Evolutionary conservation across 2,888 invertebrate genomes (phyloP), one percentile per base, ranked within the genome.

Genomic region (Agelastica alni): DNA sequence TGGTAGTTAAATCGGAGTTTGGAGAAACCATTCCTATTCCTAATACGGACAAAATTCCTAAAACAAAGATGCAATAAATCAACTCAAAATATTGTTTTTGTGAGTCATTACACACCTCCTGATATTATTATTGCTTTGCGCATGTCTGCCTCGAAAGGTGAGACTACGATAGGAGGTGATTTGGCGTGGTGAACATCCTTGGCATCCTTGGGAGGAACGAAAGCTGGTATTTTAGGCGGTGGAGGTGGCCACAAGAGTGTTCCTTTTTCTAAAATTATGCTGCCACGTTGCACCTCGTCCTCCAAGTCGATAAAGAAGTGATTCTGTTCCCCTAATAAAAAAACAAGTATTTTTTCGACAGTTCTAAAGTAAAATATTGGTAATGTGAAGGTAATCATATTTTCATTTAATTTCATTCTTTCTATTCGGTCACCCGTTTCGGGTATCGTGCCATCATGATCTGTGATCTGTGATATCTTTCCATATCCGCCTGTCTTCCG

Each of bases 261-360:
- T 1, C 93, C 93, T 51, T 87, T 81, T 57, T 89, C 81, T 34
- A 92, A 78, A 32, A 94, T 83, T 58, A 93, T 88, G 42, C 90
- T 86, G 1, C 93, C 93, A 14, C 93, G 81, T 0, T 91, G 87
- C 42, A 94, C 93, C 74, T 94, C 93, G 76, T 94, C 93, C 62
- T 88, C 85, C 55, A 93, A 75, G 75, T 92, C 87, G 52, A 93
- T 85, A 74, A 87, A 75, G 77, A 87, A 93, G 72, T 90, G 87
- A 63, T 92, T 86, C 61, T 91, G 83, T 53, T 85, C 84, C 28
- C 89, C 89, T 88, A 68, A 56, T 58, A 46, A n/a, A n/a, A n/a
- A n/a, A n/a, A n/a, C n/a, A n/a, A n/a, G n/a, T n/a, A n/a, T n/a
- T n/a, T n/a, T n/a, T n/a, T n/a, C n/a, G n/a, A n/a, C 6, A 9